A percentile compares a stretch with the other conserved stretches of the same genome.
phyloP scores from a whole-genome alignment of 2,113 vertebrate species.

The Benitochromis conjunctus region DNA sequence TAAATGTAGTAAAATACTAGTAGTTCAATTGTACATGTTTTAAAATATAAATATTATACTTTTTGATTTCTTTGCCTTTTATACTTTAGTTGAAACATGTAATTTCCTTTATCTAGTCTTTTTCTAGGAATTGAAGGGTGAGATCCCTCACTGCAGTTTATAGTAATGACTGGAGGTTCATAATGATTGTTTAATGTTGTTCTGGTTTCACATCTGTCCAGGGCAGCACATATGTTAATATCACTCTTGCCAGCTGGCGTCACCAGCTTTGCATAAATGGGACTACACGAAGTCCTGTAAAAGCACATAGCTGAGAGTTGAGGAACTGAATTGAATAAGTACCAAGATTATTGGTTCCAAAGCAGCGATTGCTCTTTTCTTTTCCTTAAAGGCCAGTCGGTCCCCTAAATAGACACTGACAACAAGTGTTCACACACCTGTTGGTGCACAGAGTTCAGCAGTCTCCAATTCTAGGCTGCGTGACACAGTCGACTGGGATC shows the following conservation, averaged over 20 bases:
- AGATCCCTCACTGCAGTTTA: neutral
- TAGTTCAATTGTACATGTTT: neutral
- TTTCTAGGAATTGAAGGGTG: neutral
- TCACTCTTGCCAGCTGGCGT: neutral
- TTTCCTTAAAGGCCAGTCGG: neutral
- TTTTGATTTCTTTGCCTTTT: neutral
- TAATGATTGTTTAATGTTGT: neutral
- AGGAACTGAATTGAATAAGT: neutral
- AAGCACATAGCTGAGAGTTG: neutral
- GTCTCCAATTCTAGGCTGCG: neutral
- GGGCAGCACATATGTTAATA: neutral
- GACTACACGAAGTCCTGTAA: neutral
- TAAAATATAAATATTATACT: neutral
- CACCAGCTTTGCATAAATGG: neutral
- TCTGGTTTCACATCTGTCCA: neutral
- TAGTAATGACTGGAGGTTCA: neutral
- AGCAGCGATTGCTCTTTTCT: neutral
- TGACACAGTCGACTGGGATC: neutral
- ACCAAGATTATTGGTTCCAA: neutral
- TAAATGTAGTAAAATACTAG: neutral
- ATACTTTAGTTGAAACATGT: neutral
- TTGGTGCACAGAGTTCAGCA: neutral
- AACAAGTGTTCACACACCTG: neutral
- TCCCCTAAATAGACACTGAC: neutral
- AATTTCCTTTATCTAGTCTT: neutral